Evolutionary conservation across 53 echinoderm and acorn worm species (phyloP).

Genomic region (Patiria pectinifera): DNA sequence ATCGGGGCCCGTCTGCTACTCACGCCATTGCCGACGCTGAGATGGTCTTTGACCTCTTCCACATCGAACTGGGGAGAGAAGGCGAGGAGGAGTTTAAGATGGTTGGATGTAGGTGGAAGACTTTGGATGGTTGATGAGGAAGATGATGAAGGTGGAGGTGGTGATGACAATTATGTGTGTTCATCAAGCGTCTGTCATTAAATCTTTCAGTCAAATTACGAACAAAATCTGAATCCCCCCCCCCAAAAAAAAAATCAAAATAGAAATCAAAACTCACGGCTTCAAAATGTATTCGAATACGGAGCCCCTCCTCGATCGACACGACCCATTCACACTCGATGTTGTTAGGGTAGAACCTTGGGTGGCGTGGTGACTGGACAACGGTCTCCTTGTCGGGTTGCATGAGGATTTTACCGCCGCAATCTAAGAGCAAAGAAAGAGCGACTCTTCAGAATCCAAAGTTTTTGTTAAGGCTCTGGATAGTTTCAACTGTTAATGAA

Average conservation of each 20-base stretch:
- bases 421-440: constrained; percentile 50
- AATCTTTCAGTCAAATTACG: neutral
- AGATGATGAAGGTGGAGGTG: neutral
- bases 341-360: constrained; percentile 64
- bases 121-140: neutral
- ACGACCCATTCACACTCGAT: constrained; percentile 74
- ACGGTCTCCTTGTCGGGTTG: constrained; percentile 32
- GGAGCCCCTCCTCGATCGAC: constrained; percentile 68
- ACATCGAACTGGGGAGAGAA: constrained; percentile 18
- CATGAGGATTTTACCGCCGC: constrained; percentile 70
- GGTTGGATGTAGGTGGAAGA: neutral
- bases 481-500: neutral
- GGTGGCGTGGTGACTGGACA: constrained; percentile 77
- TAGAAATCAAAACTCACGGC: constrained; percentile 35
- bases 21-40: constrained; percentile 86
- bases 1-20: constrained; percentile 52
- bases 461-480: neutral
- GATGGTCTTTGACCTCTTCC: constrained; percentile 69
- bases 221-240: neutral
- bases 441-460: neutral
- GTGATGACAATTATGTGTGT: neutral
- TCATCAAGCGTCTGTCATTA: neutral
- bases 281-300: constrained; percentile 61
- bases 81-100: neutral
- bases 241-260: neutral